phyloP scores from a whole-genome alignment of 1,140 invertebrate genomes.

The Mylabris phalerata region DNA sequence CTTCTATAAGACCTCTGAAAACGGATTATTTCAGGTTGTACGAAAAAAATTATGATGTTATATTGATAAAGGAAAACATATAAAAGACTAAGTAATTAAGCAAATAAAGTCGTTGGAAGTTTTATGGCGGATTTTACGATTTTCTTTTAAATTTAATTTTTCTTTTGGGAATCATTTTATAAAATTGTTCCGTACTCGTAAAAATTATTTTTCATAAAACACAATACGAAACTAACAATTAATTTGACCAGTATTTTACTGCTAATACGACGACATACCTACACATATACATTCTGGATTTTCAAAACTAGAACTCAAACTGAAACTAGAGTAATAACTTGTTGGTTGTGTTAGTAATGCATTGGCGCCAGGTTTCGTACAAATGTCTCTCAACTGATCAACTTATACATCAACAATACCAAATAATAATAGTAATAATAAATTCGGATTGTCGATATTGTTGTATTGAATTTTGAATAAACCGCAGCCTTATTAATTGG shows the following conservation, averaged over 20 bases:
- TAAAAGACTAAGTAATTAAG: constrained; percentile 35
- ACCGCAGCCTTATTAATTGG: constrained; percentile 33
- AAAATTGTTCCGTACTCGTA: constrained; percentile 2
- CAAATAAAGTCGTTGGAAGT: constrained; percentile 28
- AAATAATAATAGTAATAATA: too few relatives aligned
- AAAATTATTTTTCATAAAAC: constrained; percentile 4
- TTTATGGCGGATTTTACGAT: constrained; percentile 21
- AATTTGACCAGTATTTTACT: too few relatives aligned
- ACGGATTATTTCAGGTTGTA: constrained; percentile 27
- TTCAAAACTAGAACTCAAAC: too few relatives aligned
- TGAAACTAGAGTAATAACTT: too few relatives aligned
- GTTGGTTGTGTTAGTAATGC: too few relatives aligned
- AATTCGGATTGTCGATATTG: not conserved
- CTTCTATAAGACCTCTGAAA: constrained; percentile 14
- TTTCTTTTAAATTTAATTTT: constrained; percentile 25
- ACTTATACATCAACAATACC: too few relatives aligned
- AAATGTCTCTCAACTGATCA: not conserved
- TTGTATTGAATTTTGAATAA: constrained; percentile 1
- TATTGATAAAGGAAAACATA: constrained; percentile 30
- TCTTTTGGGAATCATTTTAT: constrained; percentile 10
- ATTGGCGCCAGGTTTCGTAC: constrained; percentile 3
- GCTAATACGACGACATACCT: too few relatives aligned
- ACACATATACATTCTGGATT: too few relatives aligned
- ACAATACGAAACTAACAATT: not conserved
- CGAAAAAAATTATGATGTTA: constrained; percentile 16